Evolutionary conservation across 2,888 invertebrate genomes (phyloP).

Genomic region (Andrena haemorrhoa): DNA sequence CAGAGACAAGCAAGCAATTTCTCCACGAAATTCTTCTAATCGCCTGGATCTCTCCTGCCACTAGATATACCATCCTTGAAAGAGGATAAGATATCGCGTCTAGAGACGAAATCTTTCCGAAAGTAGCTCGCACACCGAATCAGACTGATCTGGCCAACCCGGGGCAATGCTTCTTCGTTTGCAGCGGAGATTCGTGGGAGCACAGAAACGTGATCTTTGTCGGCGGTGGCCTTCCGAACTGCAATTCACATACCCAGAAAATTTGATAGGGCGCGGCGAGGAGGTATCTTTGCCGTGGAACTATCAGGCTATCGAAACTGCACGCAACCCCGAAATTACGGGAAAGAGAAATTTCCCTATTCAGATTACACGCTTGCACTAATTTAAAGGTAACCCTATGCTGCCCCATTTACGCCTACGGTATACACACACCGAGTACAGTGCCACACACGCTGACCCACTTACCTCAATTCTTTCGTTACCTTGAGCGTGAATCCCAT

Average conservation of each 20-base stretch:
- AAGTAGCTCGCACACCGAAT: slow-evolving; percentile 55
- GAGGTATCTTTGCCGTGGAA: neutral
- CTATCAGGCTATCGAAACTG: slow-evolving; percentile 25
- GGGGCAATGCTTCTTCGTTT: slow-evolving; percentile 13
- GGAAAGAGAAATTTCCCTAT: slow-evolving; percentile 36
- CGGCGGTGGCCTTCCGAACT: neutral
- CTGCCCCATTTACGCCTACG: slow-evolving; percentile 65
- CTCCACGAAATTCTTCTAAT: slow-evolving; percentile 48
- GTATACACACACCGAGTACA: slow-evolving; percentile 42
- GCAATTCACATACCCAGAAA: slow-evolving; percentile 27
- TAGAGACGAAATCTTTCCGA: slow-evolving; percentile 70
- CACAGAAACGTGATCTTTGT: slow-evolving; percentile 6
- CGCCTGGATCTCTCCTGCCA: slow-evolving; percentile 37
- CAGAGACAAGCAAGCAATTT: slow-evolving; percentile 50
- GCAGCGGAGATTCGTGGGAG: neutral
- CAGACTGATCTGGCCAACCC: slow-evolving; percentile 35
- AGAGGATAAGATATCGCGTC: slow-evolving; percentile 39
- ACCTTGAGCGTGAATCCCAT: slow-evolving; percentile 52
- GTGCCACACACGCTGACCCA: slow-evolving; percentile 62
- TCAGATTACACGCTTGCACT: slow-evolving; percentile 49
- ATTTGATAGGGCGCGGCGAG: slow-evolving; percentile 6
- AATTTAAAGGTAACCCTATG: slow-evolving; percentile 55
- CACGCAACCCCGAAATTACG: slow-evolving; percentile 33
- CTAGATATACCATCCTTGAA: slow-evolving; percentile 9
- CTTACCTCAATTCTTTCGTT: slow-evolving; percentile 67